These are phyloP conservation scores for Plectropomus leopardus DNA, from an alignment of 2,113 vertebrate genomes.

Conservation along the genomic window DNA sequence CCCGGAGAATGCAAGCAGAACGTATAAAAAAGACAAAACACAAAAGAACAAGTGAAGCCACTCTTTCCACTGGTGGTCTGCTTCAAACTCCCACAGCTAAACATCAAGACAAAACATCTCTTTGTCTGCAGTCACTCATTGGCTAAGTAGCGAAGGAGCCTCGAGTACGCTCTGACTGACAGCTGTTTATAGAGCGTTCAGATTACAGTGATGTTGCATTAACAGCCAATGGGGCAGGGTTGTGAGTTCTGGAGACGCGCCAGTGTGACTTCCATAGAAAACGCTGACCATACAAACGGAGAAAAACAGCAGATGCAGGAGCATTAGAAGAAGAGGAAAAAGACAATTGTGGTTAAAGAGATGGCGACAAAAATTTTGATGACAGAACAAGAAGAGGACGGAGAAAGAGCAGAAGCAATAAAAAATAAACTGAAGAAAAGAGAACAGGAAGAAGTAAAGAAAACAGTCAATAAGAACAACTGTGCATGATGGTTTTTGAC, in stretches of 20 bases:
- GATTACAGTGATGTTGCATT: slow-evolving; percentile 62
- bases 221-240: slow-evolving; percentile 55
- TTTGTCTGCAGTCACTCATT: slow-evolving; percentile 59
- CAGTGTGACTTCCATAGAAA: slow-evolving; percentile 32
- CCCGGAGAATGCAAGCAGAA: slow-evolving; percentile 59
- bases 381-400: background rate
- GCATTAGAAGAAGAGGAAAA: background rate
- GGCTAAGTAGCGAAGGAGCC: slow-evolving; percentile 51
- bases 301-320: slow-evolving; percentile 2
- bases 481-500: background rate
- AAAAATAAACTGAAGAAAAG: background rate
- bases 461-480: too few species aligned
- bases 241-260: slow-evolving; percentile 63
- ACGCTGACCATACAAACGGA: slow-evolving; percentile 21
- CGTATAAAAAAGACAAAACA: slow-evolving; percentile 68
- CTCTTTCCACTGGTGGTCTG: slow-evolving; percentile 68
- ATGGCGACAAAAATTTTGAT: slow-evolving; percentile 12
- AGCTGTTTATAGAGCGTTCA: slow-evolving; percentile 58
- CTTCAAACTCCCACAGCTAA: slow-evolving; percentile 43
- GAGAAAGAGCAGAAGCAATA: background rate
- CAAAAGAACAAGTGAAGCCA: slow-evolving; percentile 67
- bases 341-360: slow-evolving; percentile 7
- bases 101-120: slow-evolving; percentile 58
- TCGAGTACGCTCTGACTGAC: slow-evolving; percentile 57
- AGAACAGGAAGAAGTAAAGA: background rate